A percentile compares a stretch with the other conserved stretches of the same genome.
Conservation (phyloP, 2,888 invertebrate species). For the Rhopalosiphum nymphaeae region DNA sequence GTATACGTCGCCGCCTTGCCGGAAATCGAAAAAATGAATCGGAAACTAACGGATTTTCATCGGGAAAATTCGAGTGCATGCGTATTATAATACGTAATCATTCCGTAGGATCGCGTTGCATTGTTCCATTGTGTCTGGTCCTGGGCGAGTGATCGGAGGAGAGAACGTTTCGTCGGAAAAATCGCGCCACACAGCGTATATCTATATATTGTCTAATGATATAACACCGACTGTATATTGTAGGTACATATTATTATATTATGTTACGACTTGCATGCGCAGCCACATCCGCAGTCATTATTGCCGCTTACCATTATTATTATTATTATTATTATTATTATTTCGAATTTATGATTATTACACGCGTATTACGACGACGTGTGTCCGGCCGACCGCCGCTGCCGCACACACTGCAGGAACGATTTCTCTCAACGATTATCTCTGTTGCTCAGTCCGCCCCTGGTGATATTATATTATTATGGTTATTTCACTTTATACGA, state of each 20-base stretch:
- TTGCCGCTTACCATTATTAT: not conserved
- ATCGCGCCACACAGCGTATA: not conserved
- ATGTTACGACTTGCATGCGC: not conserved
- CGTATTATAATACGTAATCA: not conserved
- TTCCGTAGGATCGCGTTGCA: not conserved
- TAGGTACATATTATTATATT: not conserved
- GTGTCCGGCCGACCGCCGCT: conserved; percentile 8
- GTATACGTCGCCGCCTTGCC: not conserved
- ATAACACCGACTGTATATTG: not conserved
- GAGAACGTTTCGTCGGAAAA: not conserved
- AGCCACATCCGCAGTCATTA: conserved; percentile 8
- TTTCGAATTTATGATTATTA: not conserved
- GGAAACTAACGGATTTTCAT: not conserved
- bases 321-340: not conserved
- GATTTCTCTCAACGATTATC: conserved; percentile 24
- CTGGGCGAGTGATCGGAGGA: not conserved
- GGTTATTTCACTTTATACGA: not conserved
- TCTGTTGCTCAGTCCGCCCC: not conserved
- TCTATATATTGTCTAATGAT: not conserved
- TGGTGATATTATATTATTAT: conserved; percentile 12
- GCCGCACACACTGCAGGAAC: not conserved
- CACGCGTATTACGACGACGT: conserved; percentile 20
- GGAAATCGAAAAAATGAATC: not conserved
- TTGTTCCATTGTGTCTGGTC: not conserved
- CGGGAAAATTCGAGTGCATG: not conserved